Evolutionary conservation across 2,888 invertebrate genomes (phyloP).

Genomic region (Ephialtes manifestator): DNA sequence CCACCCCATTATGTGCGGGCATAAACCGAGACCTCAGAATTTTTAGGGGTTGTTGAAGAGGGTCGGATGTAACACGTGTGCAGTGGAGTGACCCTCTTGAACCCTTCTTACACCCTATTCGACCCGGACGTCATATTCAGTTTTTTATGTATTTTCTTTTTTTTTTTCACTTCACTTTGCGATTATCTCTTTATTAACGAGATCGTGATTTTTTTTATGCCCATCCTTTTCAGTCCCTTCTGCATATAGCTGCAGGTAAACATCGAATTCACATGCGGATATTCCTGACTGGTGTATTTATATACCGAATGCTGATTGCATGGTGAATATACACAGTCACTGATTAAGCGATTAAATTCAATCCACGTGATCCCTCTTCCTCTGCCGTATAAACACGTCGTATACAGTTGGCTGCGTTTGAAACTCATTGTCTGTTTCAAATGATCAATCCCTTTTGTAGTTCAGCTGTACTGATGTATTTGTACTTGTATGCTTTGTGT

Average conservation of each 20-base stretch:
- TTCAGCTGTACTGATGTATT: neutral
- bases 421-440: constrained; percentile 1
- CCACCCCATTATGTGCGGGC: neutral
- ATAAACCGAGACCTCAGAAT: neutral
- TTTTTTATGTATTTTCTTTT: constrained; percentile 20
- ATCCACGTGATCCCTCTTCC: constrained; percentile 36
- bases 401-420: neutral
- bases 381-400: constrained; percentile 13
- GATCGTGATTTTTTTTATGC: constrained; percentile 13
- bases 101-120: constrained; percentile 37
- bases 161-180: neutral
- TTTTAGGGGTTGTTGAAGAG: constrained; percentile 13
- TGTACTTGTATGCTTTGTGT: neutral
- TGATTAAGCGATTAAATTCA: constrained; percentile 59
- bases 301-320: constrained; percentile 44
- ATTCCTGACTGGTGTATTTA: constrained; percentile 24
- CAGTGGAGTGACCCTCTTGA: constrained; percentile 44
- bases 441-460: constrained; percentile 17
- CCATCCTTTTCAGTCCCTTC: neutral
- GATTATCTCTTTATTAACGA: constrained; percentile 48
- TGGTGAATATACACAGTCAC: constrained; percentile 18
- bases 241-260: constrained; percentile 17
- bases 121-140: constrained; percentile 17
- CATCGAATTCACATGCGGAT: constrained; percentile 26
- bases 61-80: constrained; percentile 57